Percentiles rank a stretch among this genome's conserved stretches.
Conservation (phyloP, 2,888 invertebrate genomes). For the Pasiphila rectangulata region DNA sequence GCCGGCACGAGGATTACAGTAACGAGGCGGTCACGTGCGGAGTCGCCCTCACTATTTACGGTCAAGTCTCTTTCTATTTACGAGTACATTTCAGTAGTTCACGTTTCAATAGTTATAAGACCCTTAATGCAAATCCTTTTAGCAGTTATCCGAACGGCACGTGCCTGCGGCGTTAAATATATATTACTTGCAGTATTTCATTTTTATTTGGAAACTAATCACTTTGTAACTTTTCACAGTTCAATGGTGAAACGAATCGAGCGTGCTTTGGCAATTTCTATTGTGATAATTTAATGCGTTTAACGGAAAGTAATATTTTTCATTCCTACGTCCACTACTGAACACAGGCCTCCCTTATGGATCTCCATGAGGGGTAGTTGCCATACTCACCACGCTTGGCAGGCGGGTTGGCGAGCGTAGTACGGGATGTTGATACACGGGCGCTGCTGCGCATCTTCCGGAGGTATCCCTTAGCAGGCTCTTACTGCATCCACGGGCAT, state of each 20-base stretch:
- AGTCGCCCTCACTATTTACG: constrained; percentile 33
- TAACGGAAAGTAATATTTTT: constrained; percentile 28
- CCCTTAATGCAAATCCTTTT: constrained; percentile 31
- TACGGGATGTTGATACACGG: too few species aligned
- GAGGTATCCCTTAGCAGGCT: too few species aligned
- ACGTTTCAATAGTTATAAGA: constrained; percentile 46
- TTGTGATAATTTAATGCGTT: constrained; percentile 14
- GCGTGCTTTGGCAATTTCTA: constrained; percentile 9
- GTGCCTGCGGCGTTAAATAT: constrained; percentile 28
- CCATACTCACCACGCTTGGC: too few species aligned
- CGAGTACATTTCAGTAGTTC: too few species aligned
- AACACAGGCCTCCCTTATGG: too few species aligned
- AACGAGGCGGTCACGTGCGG: constrained; percentile 22
- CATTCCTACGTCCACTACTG: too few species aligned
- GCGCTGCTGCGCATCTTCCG: too few species aligned
- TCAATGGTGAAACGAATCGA: constrained; percentile 12
- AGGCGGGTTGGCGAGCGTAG: too few species aligned
- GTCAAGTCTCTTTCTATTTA: constrained; percentile 51
- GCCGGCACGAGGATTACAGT: constrained; percentile 26
- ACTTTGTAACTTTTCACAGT: constrained; percentile 5
- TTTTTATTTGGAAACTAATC: constrained; percentile 18
- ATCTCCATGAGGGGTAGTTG: too few species aligned
- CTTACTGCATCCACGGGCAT: too few species aligned
- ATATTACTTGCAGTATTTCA: constrained; percentile 19
- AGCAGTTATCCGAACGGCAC: constrained; percentile 25